Percentiles rank a stretch among this genome's conserved stretches.
These are phyloP conservation scores for Chelon labrosus DNA, from an alignment of 2,797 vertebrate species.

Conservation along the genomic window DNA sequence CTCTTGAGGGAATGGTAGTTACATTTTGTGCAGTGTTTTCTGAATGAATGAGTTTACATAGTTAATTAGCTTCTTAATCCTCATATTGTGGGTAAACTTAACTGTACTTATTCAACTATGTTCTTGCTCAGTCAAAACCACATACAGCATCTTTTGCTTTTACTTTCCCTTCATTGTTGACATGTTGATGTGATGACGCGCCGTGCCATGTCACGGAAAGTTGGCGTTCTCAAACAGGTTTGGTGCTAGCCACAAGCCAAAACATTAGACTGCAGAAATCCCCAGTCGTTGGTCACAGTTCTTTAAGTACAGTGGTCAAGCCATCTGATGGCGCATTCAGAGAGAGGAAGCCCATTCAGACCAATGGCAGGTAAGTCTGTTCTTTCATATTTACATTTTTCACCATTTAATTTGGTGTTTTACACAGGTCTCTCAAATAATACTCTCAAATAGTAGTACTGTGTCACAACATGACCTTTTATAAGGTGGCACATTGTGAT, in stretches of 20 bases:
- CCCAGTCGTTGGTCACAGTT: not conserved
- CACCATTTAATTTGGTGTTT: not conserved
- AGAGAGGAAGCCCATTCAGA: not conserved
- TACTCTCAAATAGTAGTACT: not conserved
- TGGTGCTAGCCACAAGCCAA: too few species aligned
- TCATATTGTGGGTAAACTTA: too few species aligned
- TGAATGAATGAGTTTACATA: not conserved
- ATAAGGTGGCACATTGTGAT: too few species aligned
- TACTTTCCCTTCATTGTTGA: not conserved
- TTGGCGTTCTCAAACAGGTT: not conserved
- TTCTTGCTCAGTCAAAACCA: too few species aligned
- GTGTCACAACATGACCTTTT: too few species aligned
- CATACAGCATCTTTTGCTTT: not conserved
- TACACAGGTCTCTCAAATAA: not conserved
- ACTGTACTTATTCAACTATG: too few species aligned
- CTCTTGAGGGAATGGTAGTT: not conserved
- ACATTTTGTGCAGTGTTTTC: not conserved
- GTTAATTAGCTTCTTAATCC: too few species aligned
- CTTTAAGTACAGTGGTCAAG: not conserved
- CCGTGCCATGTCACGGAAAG: not conserved
- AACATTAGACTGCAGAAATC: not conserved
- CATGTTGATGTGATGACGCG: not conserved
- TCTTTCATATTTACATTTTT: not conserved
- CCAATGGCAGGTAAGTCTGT: conserved; percentile 23
- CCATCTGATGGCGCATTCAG: not conserved